These are phyloP conservation scores for Drosophila burlai DNA, from an alignment of 1,140 invertebrate genomes.

Conservation along the genomic window DNA sequence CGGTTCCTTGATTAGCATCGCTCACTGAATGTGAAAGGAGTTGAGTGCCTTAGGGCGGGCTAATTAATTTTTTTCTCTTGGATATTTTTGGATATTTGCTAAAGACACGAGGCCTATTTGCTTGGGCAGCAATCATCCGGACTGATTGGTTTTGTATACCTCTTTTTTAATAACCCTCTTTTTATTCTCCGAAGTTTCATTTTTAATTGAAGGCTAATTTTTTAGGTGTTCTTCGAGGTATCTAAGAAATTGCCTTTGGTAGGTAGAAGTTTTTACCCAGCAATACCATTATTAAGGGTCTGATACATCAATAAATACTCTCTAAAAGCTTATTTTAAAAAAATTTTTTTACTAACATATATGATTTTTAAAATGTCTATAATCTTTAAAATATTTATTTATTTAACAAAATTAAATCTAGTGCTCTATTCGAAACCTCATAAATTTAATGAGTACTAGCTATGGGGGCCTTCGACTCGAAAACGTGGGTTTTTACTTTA, in stretches of 20 bases:
- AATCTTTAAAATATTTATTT: neutral
- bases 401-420: no score
- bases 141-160: neutral
- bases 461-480: no score
- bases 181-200: neutral
- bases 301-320: neutral
- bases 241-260: neutral
- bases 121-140: slow-evolving; percentile 4
- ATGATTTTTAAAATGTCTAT: neutral
- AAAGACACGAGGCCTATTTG: slow-evolving; percentile 21
- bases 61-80: slow-evolving; percentile 62
- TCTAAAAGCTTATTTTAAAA: neutral
- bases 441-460: no score
- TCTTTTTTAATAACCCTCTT: neutral
- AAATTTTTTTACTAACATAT: neutral
- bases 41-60: slow-evolving; percentile 10
- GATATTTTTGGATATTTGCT: slow-evolving; percentile 66
- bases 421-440: no score
- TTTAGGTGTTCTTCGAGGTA: slow-evolving; percentile 17
- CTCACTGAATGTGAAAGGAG: slow-evolving; percentile 32
- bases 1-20: slow-evolving; percentile 53
- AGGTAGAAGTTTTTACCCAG: neutral
- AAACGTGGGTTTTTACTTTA: no score
- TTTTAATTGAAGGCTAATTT: slow-evolving; percentile 49
- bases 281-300: neutral